These are phyloP conservation scores for Cosmorhoe ocellata DNA, from an alignment of 2,888 invertebrate genomes.

Conservation along the genomic window DNA sequence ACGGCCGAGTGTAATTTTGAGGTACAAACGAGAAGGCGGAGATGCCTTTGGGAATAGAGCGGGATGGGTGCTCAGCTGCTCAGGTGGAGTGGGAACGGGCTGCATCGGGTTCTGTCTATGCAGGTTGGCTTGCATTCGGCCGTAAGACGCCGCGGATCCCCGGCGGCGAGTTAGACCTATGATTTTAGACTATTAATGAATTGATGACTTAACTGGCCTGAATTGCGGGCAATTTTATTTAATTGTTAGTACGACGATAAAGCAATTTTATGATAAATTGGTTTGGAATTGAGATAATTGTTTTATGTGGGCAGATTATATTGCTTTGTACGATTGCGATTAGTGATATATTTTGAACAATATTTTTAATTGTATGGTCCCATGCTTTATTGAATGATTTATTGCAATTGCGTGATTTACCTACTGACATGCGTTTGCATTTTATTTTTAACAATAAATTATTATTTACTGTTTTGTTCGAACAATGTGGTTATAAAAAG, in stretches of 20 bases:
- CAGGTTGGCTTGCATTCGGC: conserved; percentile 73
- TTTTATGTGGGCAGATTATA: conserved; percentile 47
- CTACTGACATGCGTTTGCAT: not conserved
- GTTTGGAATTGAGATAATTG: conserved; percentile 53
- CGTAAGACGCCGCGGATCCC: conserved; percentile 49
- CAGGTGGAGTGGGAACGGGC: conserved; percentile 70
- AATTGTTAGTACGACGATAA: conserved; percentile 61
- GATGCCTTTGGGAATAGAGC: conserved; percentile 47
- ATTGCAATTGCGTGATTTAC: conserved; percentile 12
- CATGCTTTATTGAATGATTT: conserved; percentile 24
- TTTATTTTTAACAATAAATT: too few species aligned
- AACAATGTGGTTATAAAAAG: too few species aligned
- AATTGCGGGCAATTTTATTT: conserved; percentile 68
- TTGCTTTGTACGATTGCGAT: conserved; percentile 36
- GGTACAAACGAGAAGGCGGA: conserved; percentile 64
- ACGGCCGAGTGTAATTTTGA: conserved; percentile 76
- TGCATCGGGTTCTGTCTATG: conserved; percentile 66
- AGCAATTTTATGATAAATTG: conserved; percentile 64
- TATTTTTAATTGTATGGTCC: conserved; percentile 36
- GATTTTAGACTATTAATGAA: conserved; percentile 65
- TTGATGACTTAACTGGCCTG: conserved; percentile 68
- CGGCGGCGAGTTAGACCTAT: conserved; percentile 52
- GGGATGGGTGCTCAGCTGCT: conserved; percentile 56
- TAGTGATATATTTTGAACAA: conserved; percentile 37
- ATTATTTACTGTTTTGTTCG: too few species aligned